Evolutionary conservation across 2,888 invertebrate genomes (phyloP), one percentile per base, ranked within the genome.

Genomic region (Dolichopus griseipennis): DNA sequence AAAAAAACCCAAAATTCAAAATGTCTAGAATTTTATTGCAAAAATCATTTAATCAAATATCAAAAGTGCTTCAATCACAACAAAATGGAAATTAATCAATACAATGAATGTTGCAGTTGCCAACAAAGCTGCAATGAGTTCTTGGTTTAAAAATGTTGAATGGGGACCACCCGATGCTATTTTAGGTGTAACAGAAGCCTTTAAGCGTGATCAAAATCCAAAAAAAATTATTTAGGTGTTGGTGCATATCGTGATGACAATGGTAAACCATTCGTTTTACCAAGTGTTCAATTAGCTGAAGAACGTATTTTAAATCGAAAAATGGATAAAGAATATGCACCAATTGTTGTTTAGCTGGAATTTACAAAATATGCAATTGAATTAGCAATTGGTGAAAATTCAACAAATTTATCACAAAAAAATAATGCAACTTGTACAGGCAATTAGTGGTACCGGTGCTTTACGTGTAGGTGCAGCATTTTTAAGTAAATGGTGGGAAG

Each of bases 121-220:
- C 1, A 18, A 6, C n/a, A 52, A 6, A 18, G 52, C 52, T 52
- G 52, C 18, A 52, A 52, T 52, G 52, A 93, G 93, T 78, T 88
- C 90, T 74, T 93, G 91, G 90, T 95, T 93, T 90, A 82, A 87
- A 69, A 87, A 91, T 78, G 96, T 98, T 10, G 88, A 90, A 79
- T 93, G 97, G 94, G 98, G 97, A 6, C 98, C 98, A 21, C 98
- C 98, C 7, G 98, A 98, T 85, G 93, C 94, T 33, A 99, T 99
- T 83, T 84, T 99, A 66, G 99, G 99, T 61, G 92, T 99, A 63
- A 93, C 97, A 0, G 99, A 99, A 81, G 98, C 98, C 0, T 99
- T 85, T 83, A 97, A 95, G 79, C 87, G 84, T 70, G 98, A 99
- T 79, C 84, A 85, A 3, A 91, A 95, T 79, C 88, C 95, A 0